Conservation (phyloP, 2,888 invertebrate species). For the Xylota segnis region DNA sequence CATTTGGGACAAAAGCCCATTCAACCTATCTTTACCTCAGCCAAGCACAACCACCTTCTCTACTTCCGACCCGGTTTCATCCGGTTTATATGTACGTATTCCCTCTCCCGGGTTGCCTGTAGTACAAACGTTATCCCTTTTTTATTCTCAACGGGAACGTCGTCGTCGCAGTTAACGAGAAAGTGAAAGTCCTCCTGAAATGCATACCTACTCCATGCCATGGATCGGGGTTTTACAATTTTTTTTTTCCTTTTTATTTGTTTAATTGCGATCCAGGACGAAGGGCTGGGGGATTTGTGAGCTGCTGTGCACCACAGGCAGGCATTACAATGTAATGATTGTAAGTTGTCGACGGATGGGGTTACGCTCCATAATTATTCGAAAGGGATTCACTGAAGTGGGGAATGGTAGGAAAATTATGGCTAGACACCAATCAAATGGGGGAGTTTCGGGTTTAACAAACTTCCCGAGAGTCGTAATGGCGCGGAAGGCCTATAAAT, state of each 20-base stretch:
- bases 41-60: constrained; percentile 23
- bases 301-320: constrained; percentile 8
- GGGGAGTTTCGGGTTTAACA: neutral
- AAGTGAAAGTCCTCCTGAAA: constrained; percentile 56
- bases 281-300: constrained; percentile 5
- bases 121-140: constrained; percentile 4
- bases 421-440: neutral
- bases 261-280: constrained; percentile 51
- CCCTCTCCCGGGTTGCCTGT: constrained; percentile 17
- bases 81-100: neutral
- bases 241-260: neutral
- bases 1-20: constrained; percentile 66
- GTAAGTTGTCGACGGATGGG: neutral
- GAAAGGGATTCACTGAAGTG: neutral
- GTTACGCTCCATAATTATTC: neutral
- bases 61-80: constrained; percentile 20
- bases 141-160: constrained; percentile 23
- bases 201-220: too few species aligned
- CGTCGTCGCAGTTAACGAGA: constrained; percentile 39
- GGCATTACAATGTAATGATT: neutral
- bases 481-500: too few species aligned
- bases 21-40: constrained; percentile 39
- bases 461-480: too few species aligned
- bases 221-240: constrained; percentile 18
- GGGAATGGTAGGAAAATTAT: neutral